Evolutionary conservation across 2,888 invertebrate species (phyloP).

Genomic region (Elysia crispata): DNA sequence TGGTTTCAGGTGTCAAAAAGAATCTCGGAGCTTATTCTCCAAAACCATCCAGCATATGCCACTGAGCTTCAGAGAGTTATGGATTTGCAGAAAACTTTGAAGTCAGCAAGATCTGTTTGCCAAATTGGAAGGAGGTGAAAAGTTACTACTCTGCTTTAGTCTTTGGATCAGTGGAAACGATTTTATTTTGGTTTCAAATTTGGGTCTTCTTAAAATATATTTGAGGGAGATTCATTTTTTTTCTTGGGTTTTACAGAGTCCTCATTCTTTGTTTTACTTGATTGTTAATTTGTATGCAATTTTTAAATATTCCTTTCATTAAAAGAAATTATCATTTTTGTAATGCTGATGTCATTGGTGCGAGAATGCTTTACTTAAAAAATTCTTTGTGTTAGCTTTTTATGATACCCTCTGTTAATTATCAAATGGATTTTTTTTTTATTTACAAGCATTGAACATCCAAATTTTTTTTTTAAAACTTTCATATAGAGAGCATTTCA

Average conservation of each 20-base stretch:
- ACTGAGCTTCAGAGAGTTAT: conserved; percentile 86
- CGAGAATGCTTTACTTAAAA: neutral
- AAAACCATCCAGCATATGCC: conserved; percentile 92
- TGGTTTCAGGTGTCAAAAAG: conserved; percentile 85
- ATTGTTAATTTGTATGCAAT: too few relatives aligned
- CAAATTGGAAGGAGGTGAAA: conserved; percentile 72
- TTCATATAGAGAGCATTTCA: too few relatives aligned
- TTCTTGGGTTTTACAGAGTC: too few relatives aligned
- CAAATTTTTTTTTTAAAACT: too few relatives aligned
- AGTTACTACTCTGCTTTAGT: neutral
- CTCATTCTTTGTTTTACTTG: too few relatives aligned
- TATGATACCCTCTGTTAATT: too few relatives aligned
- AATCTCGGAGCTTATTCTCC: conserved; percentile 93
- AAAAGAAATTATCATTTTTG: too few relatives aligned
- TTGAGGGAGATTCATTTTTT: too few relatives aligned
- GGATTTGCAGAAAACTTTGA: conserved; percentile 75
- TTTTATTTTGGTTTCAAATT: neutral
- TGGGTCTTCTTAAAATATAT: neutral
- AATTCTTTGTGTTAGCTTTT: too few relatives aligned
- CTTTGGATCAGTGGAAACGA: neutral
- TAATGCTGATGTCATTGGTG: neutral
- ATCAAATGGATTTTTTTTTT: too few relatives aligned
- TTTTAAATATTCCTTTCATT: neutral
- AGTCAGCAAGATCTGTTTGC: conserved; percentile 73
- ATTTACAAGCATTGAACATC: too few relatives aligned